These are phyloP conservation scores for Monodelphis domestica DNA, from an alignment of 2,797 vertebrate genomes.

Conservation along the genomic window DNA sequence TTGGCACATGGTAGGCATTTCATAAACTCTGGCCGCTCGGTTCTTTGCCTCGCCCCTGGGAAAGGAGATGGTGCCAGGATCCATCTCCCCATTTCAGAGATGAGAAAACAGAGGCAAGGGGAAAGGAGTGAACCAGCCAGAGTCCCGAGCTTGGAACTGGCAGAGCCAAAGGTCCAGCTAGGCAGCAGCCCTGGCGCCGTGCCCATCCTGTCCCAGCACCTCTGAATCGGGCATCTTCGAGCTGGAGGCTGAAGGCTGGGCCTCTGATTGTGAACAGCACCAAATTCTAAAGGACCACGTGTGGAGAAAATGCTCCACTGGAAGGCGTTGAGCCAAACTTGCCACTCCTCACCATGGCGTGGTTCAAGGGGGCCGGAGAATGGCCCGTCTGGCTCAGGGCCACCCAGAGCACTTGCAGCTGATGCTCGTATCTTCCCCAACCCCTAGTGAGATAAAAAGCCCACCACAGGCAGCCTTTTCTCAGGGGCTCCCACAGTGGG, in stretches of 20 bases:
- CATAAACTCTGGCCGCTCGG: background rate
- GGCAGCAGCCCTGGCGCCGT: background rate
- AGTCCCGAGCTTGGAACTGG: background rate
- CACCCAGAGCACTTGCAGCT: background rate
- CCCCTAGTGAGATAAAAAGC: background rate
- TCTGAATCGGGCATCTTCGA: background rate
- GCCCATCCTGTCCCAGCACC: background rate
- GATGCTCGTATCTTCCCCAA: background rate
- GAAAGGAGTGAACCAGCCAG: background rate
- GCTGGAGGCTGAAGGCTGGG: background rate
- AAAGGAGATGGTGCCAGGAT: background rate
- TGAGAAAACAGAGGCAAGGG: no score
- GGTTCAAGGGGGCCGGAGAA: background rate
- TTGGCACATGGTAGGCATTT: background rate
- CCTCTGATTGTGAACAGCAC: background rate
- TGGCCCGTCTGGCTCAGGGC: background rate
- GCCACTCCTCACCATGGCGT: background rate
- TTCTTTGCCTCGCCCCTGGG: background rate
- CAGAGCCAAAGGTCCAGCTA: background rate
- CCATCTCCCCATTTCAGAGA: no score
- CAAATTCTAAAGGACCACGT: background rate
- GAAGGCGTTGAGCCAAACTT: background rate
- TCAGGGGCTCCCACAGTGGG: background rate
- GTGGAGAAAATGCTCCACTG: background rate
- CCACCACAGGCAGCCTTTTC: background rate